Evolutionary conservation across 2,888 invertebrate species (phyloP).

Genomic region (Ormyrus labotus): DNA sequence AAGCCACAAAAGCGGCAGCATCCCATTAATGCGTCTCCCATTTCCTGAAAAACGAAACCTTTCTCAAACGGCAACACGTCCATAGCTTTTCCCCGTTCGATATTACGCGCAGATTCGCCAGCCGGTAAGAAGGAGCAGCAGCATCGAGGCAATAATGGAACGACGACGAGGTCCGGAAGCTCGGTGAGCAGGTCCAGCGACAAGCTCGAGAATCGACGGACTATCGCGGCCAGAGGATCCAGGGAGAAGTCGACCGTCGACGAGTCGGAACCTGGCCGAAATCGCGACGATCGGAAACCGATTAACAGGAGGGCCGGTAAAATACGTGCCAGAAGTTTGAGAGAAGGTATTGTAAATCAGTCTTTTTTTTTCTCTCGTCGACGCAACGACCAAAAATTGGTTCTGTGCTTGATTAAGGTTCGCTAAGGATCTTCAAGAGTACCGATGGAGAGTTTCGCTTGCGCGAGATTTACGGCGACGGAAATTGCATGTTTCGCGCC

Average conservation of each 20-base stretch:
- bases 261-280: neutral
- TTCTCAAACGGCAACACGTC: no score
- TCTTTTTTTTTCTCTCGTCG: neutral
- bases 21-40: no score
- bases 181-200: neutral
- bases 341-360: conserved; percentile 23
- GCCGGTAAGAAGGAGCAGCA: conserved; percentile 10
- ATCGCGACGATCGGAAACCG: no score
- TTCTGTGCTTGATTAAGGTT: conserved; percentile 28
- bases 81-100: no score
- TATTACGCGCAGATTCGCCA: neutral
- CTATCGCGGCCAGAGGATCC: neutral
- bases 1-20: no score
- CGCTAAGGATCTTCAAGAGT: conserved; percentile 54
- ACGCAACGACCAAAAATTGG: neutral
- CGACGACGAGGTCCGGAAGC: neutral
- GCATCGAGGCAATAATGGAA: conserved; percentile 3
- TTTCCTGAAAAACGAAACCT: no score
- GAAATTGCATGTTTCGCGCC: conserved; percentile 72
- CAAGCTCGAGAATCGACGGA: neutral
- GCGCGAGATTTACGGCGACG: conserved; percentile 71
- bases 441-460: conserved; percentile 69
- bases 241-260: neutral
- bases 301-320: neutral
- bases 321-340: conserved; percentile 16